These are phyloP conservation scores for Neoniphon sammara DNA, from an alignment of 2,797 vertebrate genomes.

Conservation along the genomic window DNA sequence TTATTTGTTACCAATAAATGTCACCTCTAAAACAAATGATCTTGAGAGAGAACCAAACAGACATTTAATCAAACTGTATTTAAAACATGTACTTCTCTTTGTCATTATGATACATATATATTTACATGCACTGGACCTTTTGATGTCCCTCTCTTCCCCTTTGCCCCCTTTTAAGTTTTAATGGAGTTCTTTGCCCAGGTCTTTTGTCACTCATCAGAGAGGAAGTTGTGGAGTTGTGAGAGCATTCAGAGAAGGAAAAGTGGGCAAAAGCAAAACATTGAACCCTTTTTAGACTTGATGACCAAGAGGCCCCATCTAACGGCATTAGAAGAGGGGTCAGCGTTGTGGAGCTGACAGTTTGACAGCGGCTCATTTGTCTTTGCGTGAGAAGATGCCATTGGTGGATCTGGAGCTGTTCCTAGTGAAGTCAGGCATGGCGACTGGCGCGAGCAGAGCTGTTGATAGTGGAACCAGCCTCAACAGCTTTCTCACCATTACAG, in stretches of 20 bases:
- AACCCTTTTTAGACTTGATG: constrained; percentile 52
- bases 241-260: constrained; percentile 55
- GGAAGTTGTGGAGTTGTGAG: constrained; percentile 58
- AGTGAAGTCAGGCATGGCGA: constrained; percentile 57
- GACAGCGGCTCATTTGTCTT: constrained; percentile 79
- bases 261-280: constrained; percentile 57
- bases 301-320: constrained; percentile 58
- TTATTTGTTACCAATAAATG: constrained; percentile 55
- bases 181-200: constrained; percentile 19
- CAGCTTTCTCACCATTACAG: constrained; percentile 51
- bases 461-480: constrained; percentile 55
- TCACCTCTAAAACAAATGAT: constrained; percentile 37
- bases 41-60: constrained; percentile 46
- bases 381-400: constrained; percentile 79
- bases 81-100: constrained; percentile 10
- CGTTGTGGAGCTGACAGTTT: constrained; percentile 63
- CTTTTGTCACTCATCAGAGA: constrained; percentile 59
- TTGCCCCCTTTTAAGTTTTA: constrained; percentile 20
- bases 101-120: background rate
- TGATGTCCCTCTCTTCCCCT: constrained; percentile 1
- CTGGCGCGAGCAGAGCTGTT: constrained; percentile 69
- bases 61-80: constrained; percentile 50
- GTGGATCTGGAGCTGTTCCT: constrained; percentile 62
- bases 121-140: background rate
- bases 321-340: constrained; percentile 55